Evolutionary conservation across 2,797 vertebrate genomes (phyloP), one percentile per base, ranked within the genome.

Genomic region (Poeciliopsis paucimaculata): DNA sequence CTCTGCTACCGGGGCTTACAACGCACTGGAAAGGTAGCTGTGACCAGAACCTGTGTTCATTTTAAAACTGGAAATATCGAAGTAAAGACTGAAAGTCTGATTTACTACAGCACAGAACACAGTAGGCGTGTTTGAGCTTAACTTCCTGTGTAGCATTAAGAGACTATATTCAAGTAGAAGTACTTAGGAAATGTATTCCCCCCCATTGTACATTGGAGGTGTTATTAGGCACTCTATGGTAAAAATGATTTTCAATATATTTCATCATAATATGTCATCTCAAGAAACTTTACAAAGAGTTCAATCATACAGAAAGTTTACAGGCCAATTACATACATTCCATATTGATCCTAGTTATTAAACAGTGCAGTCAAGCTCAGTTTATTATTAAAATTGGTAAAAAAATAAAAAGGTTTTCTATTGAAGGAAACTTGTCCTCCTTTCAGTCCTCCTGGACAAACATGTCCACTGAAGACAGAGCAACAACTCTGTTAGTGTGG

Each of bases 1-100:
- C 64, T 99, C 98, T 71, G 98, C 98, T 80, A 99, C 98, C 10
- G 98, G 98, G 84, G 98, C 98, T 31, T 99, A 99, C 92, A 98
- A 96, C 53, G 97, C 98, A 88, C 96, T 98, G 95, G 98, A 99
- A 94, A 97, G 97, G 98, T 84, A 76, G 34, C 74, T 39, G 47
- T 51, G 5, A 15, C 49, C 0, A 46, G 28, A 64, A 41, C 34
- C 41, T 26, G 4, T 26, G 26, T 43, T 11, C 12, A 4, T 28
- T 43, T 34, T 60, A 41, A 39, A 62, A 1, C 13, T 7, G 57
- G 62, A 64, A 36, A 36, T 64, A 3, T 64, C 10, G 2, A 31
- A 15, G 3, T 15, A 31, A 13, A 62, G 28, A 16, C 57, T 16
- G 13, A 34, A 62, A 62, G n/a, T 60, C n/a, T 31, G 55, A 28